Percentiles rank a stretch among this genome's conserved stretches.
phyloP scores from a whole-genome alignment of 2,113 vertebrate species.

The Callithrix jacchus region DNA sequence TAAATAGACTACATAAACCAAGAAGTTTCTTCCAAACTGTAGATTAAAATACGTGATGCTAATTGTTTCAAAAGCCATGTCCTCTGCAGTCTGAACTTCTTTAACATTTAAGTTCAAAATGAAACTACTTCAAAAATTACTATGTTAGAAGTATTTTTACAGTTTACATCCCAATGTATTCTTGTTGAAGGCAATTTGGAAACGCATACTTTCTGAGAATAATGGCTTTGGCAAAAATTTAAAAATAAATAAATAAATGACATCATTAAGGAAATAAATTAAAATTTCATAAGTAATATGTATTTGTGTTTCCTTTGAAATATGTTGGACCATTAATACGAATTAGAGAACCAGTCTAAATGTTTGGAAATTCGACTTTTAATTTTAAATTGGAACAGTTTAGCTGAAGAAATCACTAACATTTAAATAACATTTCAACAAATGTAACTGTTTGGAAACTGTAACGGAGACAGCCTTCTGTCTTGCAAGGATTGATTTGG shows the following conservation, averaged over 20 bases:
- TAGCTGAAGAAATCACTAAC: slow-evolving; percentile 72
- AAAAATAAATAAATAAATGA: not conserved
- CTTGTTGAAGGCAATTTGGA: not conserved
- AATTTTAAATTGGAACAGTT: slow-evolving; percentile 80
- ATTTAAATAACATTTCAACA: slow-evolving; percentile 81
- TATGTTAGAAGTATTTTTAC: slow-evolving; percentile 46
- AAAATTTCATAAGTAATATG: slow-evolving; percentile 14
- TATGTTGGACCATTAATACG: slow-evolving; percentile 72
- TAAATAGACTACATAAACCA: slow-evolving; percentile 47
- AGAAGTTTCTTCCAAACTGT: slow-evolving; percentile 47
- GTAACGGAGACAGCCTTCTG: slow-evolving; percentile 73
- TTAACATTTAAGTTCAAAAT: slow-evolving; percentile 36
- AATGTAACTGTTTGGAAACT: slow-evolving; percentile 79
- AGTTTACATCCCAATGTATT: not conserved
- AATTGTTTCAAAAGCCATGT: slow-evolving; percentile 53
- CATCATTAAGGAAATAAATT: not conserved
- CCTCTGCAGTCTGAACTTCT: slow-evolving; percentile 29
- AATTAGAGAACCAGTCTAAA: slow-evolving; percentile 75
- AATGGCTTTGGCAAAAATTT: not conserved
- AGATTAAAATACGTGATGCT: slow-evolving; percentile 39
- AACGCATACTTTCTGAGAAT: slow-evolving; percentile 15
- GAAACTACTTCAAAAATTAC: slow-evolving; percentile 24
- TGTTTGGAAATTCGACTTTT: slow-evolving; percentile 83
- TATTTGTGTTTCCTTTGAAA: slow-evolving; percentile 70
- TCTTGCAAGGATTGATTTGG: slow-evolving; percentile 89